Conservation (phyloP, 2,888 invertebrate species). For the Pseudococcus longispinus region DNA sequence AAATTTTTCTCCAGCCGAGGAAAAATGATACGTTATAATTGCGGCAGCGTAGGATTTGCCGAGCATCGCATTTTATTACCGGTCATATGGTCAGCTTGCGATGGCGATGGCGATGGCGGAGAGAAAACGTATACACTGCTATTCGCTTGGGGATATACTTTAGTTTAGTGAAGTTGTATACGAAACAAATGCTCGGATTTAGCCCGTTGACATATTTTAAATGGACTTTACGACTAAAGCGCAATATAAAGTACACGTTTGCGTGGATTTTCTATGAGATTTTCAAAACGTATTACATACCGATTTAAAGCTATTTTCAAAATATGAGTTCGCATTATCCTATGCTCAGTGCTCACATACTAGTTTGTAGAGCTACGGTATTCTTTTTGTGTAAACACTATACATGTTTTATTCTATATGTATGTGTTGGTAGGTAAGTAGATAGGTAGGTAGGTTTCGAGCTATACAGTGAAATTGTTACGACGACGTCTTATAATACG, state of each 20-base stretch:
- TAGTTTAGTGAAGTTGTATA: constrained; percentile 8
- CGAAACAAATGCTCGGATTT: constrained; percentile 51
- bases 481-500: no score
- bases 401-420: no score
- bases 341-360: no score
- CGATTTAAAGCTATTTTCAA: constrained; percentile 35
- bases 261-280: constrained; percentile 39
- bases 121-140: not conserved
- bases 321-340: constrained; percentile 4
- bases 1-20: not conserved
- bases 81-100: constrained; percentile 18
- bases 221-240: constrained; percentile 48
- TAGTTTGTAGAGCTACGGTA: not conserved
- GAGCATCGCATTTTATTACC: constrained; percentile 27
- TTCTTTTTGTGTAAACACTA: not conserved
- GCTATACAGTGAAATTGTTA: no score
- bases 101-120: not conserved
- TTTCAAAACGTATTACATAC: constrained; percentile 35
- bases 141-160: constrained; percentile 26
- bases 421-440: no score
- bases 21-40: constrained; percentile 36
- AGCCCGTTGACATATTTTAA: constrained; percentile 50
- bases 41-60: constrained; percentile 36
- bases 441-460: no score
- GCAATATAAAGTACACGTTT: constrained; percentile 38